phyloP scores from a whole-genome alignment of 2,113 vertebrate genomes.

The Sinocyclocheilus maitianheensis region DNA sequence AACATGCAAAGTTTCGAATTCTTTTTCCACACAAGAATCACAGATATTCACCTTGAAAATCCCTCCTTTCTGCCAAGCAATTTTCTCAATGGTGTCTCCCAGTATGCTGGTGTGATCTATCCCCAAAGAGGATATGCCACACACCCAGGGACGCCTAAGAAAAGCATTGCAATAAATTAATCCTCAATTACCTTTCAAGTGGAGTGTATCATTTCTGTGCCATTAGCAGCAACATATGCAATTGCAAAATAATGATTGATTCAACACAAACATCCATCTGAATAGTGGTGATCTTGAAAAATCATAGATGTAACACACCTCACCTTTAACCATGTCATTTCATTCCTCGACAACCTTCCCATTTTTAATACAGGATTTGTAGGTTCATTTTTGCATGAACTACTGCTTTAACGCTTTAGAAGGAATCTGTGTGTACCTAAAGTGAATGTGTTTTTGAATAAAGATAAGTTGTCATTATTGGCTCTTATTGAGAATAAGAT shows the following conservation, averaged over 20 bases:
- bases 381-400: too few relatives aligned
- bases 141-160: conserved; percentile 83
- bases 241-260: too few relatives aligned
- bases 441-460: too few relatives aligned
- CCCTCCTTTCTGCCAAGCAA: conserved; percentile 96
- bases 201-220: neutral
- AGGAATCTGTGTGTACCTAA: too few relatives aligned
- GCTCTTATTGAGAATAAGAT: neutral
- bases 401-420: too few relatives aligned
- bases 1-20: neutral
- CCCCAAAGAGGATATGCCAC: conserved; percentile 88
- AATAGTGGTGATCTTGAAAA: too few relatives aligned
- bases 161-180: neutral
- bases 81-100: conserved; percentile 93
- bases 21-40: neutral
- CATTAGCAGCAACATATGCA: too few relatives aligned
- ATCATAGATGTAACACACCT: too few relatives aligned
- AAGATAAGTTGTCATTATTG: neutral
- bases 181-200: neutral
- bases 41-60: conserved; percentile 89
- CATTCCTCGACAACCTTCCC: too few relatives aligned
- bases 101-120: conserved; percentile 93
- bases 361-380: too few relatives aligned
- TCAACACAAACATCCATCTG: too few relatives aligned
- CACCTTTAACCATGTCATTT: too few relatives aligned